Conservation (phyloP, 2,888 invertebrate genomes). For the Eristalis tenax region DNA sequence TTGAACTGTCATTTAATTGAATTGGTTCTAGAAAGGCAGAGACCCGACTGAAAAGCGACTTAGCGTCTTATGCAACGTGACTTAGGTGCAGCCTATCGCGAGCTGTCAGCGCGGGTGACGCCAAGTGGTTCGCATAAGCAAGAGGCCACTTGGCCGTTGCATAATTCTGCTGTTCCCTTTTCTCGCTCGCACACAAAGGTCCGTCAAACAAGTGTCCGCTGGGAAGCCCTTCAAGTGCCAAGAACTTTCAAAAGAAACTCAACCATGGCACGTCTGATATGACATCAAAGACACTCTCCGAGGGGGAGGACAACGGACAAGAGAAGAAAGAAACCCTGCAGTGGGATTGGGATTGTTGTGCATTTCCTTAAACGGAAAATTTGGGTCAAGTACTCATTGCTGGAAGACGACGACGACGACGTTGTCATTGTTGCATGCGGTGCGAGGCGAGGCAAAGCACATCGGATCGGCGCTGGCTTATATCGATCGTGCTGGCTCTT, state of each 20-base stretch:
- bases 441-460: neutral
- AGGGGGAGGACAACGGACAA: constrained; percentile 8
- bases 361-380: constrained; percentile 66
- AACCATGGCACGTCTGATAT: constrained; percentile 38
- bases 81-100: neutral
- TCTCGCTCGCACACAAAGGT: too few relatives aligned
- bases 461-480: neutral
- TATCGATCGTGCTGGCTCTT: constrained; percentile 36
- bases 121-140: neutral
- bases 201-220: constrained; percentile 10
- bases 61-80: constrained; percentile 20
- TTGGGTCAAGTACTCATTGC: constrained; percentile 66
- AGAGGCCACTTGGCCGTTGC: constrained; percentile 11
- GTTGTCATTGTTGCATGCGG: neutral
- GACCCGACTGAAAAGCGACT: neutral
- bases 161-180: neutral
- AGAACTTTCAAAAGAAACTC: constrained; percentile 63
- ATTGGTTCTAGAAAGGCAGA: constrained; percentile 23
- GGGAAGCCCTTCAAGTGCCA: constrained; percentile 68
- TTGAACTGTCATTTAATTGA: constrained; percentile 36
- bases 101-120: constrained; percentile 22
- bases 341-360: constrained; percentile 47
- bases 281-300: constrained; percentile 31
- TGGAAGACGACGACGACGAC: neutral
- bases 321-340: constrained; percentile 65